Evolutionary conservation across 30 jellyfish, hydroid and myxozoan species (phyloP).

Genomic region (Sanderia malayensis): DNA sequence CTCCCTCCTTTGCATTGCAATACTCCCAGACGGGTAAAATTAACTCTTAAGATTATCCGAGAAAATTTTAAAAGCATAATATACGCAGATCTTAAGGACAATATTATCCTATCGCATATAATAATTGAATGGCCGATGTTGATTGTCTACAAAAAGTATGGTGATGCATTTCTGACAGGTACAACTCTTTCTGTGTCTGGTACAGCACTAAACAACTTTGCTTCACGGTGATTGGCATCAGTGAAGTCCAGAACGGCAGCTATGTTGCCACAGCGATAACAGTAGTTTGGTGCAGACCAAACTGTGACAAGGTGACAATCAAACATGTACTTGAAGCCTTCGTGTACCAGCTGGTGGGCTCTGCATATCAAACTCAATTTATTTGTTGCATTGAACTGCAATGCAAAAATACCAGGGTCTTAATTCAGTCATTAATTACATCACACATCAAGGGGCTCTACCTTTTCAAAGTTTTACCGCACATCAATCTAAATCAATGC

Average conservation of each 20-base stretch:
- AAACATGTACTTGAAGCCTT: conserved; percentile 96
- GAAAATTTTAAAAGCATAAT: too few relatives aligned
- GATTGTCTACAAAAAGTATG: conserved; percentile 60
- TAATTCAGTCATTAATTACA: too few relatives aligned
- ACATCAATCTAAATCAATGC: too few relatives aligned
- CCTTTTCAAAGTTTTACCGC: too few relatives aligned
- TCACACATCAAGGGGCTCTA: too few relatives aligned
- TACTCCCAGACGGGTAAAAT: too few relatives aligned
- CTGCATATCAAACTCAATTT: conserved; percentile 86
- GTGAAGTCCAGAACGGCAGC: conserved; percentile 93
- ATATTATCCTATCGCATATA: too few relatives aligned
- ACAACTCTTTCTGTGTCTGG: conserved; percentile 90
- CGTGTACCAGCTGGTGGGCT: conserved; percentile 97
- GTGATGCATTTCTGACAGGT: conserved; percentile 84
- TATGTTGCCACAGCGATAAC: conserved; percentile 96
- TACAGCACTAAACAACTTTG: conserved; percentile 92
- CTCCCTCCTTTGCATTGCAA: too few relatives aligned
- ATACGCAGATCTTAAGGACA: too few relatives aligned
- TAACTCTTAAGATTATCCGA: too few relatives aligned
- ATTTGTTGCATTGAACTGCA: conserved; percentile 77
- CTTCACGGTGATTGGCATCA: conserved; percentile 71
- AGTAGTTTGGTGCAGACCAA: conserved; percentile 99
- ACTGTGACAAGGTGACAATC: conserved; percentile 88
- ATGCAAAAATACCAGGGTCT: too few relatives aligned
- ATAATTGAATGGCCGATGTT: too few relatives aligned